These are phyloP conservation scores for Apis laboriosa DNA, from an alignment of 1,140 invertebrate species.

Conservation along the genomic window DNA sequence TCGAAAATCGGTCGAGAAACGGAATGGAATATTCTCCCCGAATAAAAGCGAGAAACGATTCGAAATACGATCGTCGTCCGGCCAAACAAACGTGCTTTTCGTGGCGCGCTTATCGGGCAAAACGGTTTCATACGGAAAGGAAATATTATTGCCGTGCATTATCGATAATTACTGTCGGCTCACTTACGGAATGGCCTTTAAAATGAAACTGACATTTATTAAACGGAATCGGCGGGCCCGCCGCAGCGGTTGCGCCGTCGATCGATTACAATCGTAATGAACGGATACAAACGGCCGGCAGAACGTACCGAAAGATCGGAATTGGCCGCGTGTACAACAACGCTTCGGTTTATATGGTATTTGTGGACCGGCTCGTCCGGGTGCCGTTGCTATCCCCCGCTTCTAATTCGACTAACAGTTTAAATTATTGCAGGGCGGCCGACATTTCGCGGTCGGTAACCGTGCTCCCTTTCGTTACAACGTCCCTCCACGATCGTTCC, in stretches of 20 bases:
- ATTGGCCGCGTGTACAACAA: constrained; percentile 11
- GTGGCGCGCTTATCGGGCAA: background rate
- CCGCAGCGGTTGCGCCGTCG: constrained; percentile 41
- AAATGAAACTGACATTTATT: constrained; percentile 66
- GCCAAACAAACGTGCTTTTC: background rate
- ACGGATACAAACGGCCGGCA: constrained; percentile 44
- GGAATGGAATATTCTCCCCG: background rate
- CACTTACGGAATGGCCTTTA: constrained; percentile 57
- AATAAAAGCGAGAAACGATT: background rate
- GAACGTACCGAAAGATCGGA: constrained; percentile 56
- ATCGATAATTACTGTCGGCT: constrained; percentile 60
- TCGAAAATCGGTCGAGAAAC: background rate
- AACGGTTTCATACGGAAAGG: constrained; percentile 39
- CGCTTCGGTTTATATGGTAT: constrained; percentile 50
- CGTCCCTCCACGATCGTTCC: background rate
- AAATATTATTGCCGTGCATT: constrained; percentile 48
- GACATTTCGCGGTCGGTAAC: constrained; percentile 65
- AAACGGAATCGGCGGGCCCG: constrained; percentile 58
- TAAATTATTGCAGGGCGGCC: constrained; percentile 73
- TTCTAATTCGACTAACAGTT: constrained; percentile 72
- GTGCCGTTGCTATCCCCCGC: constrained; percentile 65
- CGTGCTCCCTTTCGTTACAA: constrained; percentile 50
- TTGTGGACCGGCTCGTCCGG: constrained; percentile 67
- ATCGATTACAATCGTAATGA: constrained; percentile 66
- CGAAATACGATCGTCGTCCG: background rate